A percentile compares a stretch with the other conserved stretches of the same genome.
phyloP scores from a whole-genome alignment of 2,797 vertebrate genomes.

The Microchirus variegatus region DNA sequence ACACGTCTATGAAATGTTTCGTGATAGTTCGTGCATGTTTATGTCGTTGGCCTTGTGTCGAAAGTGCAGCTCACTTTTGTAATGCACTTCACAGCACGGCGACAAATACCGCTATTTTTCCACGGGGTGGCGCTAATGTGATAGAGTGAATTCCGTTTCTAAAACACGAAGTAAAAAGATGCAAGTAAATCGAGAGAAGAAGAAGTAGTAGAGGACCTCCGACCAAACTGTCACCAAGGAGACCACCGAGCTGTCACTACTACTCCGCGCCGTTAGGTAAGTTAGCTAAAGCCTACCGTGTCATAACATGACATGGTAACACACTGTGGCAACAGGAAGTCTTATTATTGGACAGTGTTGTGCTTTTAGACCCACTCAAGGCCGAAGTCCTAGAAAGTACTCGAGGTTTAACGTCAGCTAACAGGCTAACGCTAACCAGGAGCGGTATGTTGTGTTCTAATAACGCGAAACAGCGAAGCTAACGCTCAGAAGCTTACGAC shows the following conservation, averaged over 20 bases:
- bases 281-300: conserved; percentile 6
- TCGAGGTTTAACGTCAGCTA: conserved; percentile 37
- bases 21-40: no score
- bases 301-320: neutral
- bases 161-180: neutral
- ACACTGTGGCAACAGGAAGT: neutral
- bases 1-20: no score
- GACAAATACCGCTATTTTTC: neutral
- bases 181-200: neutral
- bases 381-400: conserved; percentile 15
- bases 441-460: neutral
- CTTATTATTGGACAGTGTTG: neutral
- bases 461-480: no score
- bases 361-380: neutral
- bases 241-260: conserved; percentile 50
- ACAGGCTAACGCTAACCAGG: conserved; percentile 47
- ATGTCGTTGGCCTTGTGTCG: no score
- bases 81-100: no score
- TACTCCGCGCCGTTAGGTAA: conserved; percentile 44
- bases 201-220: conserved; percentile 47
- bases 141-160: rapidly evolving
- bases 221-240: conserved; percentile 69
- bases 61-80: no score
- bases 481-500: no score
- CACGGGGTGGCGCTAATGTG: conserved; percentile 22